These are phyloP conservation scores for Sphecodes monilicornis DNA, from an alignment of 2,888 invertebrate genomes.

Conservation along the genomic window DNA sequence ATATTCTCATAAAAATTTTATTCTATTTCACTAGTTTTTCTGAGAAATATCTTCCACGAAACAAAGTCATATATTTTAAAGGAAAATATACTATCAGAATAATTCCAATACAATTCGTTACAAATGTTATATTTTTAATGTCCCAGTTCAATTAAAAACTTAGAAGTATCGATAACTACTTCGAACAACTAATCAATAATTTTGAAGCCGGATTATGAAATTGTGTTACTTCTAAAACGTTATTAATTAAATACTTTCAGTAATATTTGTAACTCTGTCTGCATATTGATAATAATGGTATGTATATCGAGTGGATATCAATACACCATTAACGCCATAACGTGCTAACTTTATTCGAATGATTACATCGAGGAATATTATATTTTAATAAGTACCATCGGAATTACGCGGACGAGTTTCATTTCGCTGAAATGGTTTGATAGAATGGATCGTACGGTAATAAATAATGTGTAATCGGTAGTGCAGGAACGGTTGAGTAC, in stretches of 20 bases:
- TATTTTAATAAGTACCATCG: background rate
- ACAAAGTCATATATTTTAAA: too few species aligned
- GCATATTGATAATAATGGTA: background rate
- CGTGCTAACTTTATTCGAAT: background rate
- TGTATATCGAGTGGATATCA: too few species aligned
- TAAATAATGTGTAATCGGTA: constrained; percentile 49
- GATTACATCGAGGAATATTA: too few species aligned
- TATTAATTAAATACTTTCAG: background rate
- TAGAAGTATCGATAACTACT: background rate
- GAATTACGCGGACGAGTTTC: background rate
- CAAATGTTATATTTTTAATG: background rate
- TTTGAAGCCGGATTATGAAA: background rate
- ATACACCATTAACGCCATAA: background rate
- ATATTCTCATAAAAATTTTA: too few species aligned
- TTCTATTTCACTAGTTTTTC: too few species aligned
- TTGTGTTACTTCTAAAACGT: background rate
- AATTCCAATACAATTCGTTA: background rate
- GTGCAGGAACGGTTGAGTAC: constrained; percentile 56
- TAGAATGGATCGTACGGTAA: constrained; percentile 10
- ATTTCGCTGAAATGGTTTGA: background rate
- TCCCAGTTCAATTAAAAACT: background rate
- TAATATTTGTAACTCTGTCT: background rate
- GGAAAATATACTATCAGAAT: background rate
- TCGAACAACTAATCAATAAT: background rate
- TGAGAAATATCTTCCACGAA: too few species aligned